Percentiles rank a stretch among this genome's conserved stretches.
phyloP scores from a whole-genome alignment of 2,797 vertebrate genomes.

The Danio choprae region DNA sequence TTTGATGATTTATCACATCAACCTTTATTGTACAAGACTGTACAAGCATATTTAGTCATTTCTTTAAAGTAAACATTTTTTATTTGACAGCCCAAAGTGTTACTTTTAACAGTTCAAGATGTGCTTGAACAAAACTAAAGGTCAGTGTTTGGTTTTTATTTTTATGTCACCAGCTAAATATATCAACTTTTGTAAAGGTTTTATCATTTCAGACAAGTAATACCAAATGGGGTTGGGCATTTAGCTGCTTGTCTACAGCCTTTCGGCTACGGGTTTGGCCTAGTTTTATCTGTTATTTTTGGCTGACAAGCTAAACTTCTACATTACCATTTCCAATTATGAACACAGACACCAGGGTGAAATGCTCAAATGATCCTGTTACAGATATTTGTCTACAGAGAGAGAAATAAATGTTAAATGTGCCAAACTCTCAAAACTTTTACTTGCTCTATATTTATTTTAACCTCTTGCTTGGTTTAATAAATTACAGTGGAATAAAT shows the following conservation, averaged over 20 bases:
- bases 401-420: not conserved
- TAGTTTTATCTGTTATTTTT: not conserved
- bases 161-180: conserved; percentile 29
- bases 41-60: not conserved
- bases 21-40: not conserved
- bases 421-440: conserved; percentile 13
- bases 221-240: not conserved
- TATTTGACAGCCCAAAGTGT: not conserved
- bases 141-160: not conserved
- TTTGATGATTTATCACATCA: not conserved
- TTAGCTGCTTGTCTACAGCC: not conserved
- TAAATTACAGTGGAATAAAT: not conserved
- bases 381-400: conserved; percentile 10
- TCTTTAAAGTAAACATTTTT: not conserved
- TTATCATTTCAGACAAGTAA: conserved; percentile 9
- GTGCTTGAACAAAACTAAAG: not conserved
- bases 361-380: not conserved
- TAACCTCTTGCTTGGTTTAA: not conserved
- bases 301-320: not conserved
- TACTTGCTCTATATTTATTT: conserved; percentile 8
- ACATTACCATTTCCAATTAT: not conserved
- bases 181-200: conserved; percentile 13
- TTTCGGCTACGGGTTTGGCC: not conserved
- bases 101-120: not conserved
- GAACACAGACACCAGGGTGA: conserved; percentile 1